Evolutionary conservation across 2,113 vertebrate species (phyloP).

Genomic region (Callipepla californica): DNA sequence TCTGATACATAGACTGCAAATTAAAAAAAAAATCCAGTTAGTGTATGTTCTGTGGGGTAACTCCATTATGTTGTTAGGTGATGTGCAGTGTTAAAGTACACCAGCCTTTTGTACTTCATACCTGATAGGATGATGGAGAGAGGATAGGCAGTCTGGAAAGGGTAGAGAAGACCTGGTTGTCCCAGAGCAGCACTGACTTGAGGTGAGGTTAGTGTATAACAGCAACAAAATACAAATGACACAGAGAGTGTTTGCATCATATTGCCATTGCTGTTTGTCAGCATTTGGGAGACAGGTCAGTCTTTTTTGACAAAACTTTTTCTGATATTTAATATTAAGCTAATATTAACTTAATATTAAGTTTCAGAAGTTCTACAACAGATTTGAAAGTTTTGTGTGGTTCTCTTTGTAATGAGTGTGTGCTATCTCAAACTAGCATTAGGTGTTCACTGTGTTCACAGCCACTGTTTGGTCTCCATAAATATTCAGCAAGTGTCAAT

Average conservation of each 20-base stretch:
- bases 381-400: neutral
- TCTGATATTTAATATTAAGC: neutral
- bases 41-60: neutral
- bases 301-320: neutral
- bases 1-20: neutral
- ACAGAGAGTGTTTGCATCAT: neutral
- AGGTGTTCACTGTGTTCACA: neutral
- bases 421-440: neutral
- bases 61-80: neutral
- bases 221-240: neutral
- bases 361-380: rapidly evolving
- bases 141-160: neutral
- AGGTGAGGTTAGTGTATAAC: neutral
- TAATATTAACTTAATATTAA: neutral
- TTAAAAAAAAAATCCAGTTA: neutral
- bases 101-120: neutral
- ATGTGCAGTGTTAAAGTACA: neutral
- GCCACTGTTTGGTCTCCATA: too few species aligned
- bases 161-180: neutral
- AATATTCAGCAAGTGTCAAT: too few species aligned
- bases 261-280: neutral
- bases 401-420: neutral
- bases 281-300: neutral
- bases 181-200: neutral
- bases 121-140: neutral